These are phyloP conservation scores for Pyrgus malvae DNA, from an alignment of 2,888 invertebrate genomes.

Conservation along the genomic window DNA sequence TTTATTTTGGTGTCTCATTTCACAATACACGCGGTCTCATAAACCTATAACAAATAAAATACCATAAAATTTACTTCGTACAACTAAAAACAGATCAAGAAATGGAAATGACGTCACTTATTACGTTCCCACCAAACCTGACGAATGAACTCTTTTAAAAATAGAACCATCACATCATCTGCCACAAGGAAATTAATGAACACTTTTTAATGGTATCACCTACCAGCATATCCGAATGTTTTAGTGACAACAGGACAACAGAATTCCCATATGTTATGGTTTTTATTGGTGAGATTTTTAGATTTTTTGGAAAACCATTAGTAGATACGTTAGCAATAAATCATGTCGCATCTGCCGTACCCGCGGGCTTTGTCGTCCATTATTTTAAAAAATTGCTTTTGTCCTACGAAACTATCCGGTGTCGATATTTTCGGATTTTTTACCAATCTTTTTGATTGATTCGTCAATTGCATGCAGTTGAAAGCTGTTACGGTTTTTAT, in stretches of 20 bases:
- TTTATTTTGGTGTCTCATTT: too few relatives aligned
- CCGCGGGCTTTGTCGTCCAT: slow-evolving; percentile 48
- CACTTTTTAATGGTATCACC: slow-evolving; percentile 16
- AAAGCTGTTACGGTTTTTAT: not conserved
- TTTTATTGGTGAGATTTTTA: slow-evolving; percentile 58
- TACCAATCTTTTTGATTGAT: slow-evolving; percentile 43
- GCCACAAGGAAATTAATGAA: slow-evolving; percentile 17
- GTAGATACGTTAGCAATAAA: slow-evolving; percentile 70
- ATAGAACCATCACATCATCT: not conserved
- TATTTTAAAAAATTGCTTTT: slow-evolving; percentile 50
- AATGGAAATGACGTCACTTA: too few relatives aligned
- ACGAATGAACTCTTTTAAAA: not conserved
- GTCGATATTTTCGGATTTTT: slow-evolving; percentile 41
- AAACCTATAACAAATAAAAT: too few relatives aligned
- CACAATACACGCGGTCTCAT: too few relatives aligned
- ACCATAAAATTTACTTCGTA: too few relatives aligned
- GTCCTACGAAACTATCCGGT: slow-evolving; percentile 46
- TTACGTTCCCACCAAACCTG: too few relatives aligned
- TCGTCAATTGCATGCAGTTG: slow-evolving; percentile 38
- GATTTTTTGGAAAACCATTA: slow-evolving; percentile 76
- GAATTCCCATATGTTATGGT: slow-evolving; percentile 69
- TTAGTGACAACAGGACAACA: slow-evolving; percentile 46
- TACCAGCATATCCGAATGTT: slow-evolving; percentile 6
- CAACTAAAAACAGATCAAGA: too few relatives aligned
- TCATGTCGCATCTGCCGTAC: slow-evolving; percentile 69